Conservation (phyloP, 2,113 vertebrate species). For the Leucopternis melanops region DNA sequence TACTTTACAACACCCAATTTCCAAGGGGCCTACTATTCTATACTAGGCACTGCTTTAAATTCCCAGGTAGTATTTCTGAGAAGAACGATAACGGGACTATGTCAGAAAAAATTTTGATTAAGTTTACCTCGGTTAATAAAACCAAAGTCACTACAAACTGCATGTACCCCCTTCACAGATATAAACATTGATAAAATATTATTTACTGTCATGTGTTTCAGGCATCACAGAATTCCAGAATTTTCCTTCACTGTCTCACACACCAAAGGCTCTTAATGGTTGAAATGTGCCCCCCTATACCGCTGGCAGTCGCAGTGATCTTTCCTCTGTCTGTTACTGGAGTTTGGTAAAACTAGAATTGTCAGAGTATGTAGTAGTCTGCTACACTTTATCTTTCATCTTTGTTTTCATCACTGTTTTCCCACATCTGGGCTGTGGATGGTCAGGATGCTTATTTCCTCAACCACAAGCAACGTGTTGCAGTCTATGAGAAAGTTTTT, state of each 20-base stretch:
- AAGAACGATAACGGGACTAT: background rate
- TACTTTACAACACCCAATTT: background rate
- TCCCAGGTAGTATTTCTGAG: background rate
- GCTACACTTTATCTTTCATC: background rate
- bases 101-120: background rate
- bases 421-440: background rate
- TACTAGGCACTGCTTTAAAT: background rate
- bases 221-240: background rate
- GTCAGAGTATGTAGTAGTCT: background rate
- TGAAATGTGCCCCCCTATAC: background rate
- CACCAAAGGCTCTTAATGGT: background rate
- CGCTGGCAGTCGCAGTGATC: background rate
- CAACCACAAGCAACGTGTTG: background rate
- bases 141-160: background rate
- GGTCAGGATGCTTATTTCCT: background rate
- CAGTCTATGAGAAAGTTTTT: background rate
- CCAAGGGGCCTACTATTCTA: background rate
- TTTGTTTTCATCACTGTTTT: background rate
- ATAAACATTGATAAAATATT: background rate
- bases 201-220: background rate
- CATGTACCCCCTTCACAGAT: background rate
- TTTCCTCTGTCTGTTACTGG: background rate
- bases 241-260: background rate
- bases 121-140: background rate
- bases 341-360: background rate